phyloP scores from a whole-genome alignment of 2,113 vertebrate species.

The Tyto alba region DNA sequence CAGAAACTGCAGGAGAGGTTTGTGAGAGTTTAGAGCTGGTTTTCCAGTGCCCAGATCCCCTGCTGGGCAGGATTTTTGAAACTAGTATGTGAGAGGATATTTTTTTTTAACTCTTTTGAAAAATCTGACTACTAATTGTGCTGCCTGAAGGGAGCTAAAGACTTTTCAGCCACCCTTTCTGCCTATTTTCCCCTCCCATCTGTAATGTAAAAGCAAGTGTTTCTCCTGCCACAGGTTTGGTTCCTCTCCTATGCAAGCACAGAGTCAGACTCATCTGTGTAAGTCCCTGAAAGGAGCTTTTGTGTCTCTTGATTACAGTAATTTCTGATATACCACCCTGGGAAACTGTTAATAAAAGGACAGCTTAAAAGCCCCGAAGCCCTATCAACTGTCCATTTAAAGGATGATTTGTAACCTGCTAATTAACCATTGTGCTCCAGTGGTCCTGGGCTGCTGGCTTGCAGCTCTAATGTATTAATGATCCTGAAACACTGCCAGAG shows the following conservation, averaged over 20 bases:
- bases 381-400: conserved; percentile 14
- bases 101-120: background rate
- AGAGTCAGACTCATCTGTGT: background rate
- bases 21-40: background rate
- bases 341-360: conserved; percentile 26
- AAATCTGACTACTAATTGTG: background rate
- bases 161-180: background rate
- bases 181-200: background rate
- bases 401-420: conserved; percentile 35
- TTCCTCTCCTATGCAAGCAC: background rate
- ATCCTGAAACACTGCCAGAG: background rate
- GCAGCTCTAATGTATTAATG: background rate
- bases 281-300: background rate
- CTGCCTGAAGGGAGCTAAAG: conserved; percentile 1
- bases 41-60: background rate
- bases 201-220: background rate
- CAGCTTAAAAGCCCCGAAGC: conserved; percentile 8
- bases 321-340: background rate
- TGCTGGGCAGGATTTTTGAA: conserved; percentile 1
- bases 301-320: background rate
- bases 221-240: background rate
- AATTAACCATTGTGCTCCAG: conserved; percentile 29
- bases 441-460: background rate
- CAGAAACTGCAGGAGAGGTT: background rate
- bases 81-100: background rate